Conservation (phyloP, 2,113 vertebrate species). For the Pygathrix nemaeus region DNA sequence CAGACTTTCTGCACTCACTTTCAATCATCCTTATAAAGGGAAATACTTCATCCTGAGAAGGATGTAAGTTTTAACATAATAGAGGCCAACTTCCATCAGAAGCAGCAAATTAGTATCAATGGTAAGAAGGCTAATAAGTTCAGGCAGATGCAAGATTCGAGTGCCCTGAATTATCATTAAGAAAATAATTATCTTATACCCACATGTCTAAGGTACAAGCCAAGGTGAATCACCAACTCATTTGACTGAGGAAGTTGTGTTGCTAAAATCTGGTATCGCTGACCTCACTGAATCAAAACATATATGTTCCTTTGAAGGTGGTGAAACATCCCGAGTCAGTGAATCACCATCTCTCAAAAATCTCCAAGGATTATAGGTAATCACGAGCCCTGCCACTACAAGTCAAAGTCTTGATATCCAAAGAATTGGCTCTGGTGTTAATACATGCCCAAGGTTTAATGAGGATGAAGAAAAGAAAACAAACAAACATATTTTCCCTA, state of each 20-base stretch:
- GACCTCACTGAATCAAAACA: neutral
- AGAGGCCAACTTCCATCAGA: neutral
- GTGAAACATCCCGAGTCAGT: neutral
- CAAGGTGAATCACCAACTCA: neutral
- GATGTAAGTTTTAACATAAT: neutral
- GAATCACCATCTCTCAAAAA: neutral
- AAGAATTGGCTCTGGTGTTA: neutral
- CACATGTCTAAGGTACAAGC: neutral
- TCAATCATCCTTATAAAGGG: neutral
- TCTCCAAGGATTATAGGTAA: neutral
- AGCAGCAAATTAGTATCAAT: neutral
- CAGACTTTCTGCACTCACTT: neutral
- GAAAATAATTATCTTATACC: conserved; percentile 3
- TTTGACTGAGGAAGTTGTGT: neutral
- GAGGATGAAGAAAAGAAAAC: neutral
- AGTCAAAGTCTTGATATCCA: neutral
- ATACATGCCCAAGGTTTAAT: neutral
- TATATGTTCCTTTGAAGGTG: neutral
- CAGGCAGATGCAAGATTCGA: neutral
- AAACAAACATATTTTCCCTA: neutral
- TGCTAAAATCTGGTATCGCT: neutral
- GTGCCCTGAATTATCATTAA: neutral
- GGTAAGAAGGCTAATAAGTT: neutral
- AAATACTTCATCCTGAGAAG: neutral
- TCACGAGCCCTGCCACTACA: neutral